These are phyloP conservation scores for Tachycineta bicolor DNA, from an alignment of 2,113 vertebrate species.

Conservation along the genomic window DNA sequence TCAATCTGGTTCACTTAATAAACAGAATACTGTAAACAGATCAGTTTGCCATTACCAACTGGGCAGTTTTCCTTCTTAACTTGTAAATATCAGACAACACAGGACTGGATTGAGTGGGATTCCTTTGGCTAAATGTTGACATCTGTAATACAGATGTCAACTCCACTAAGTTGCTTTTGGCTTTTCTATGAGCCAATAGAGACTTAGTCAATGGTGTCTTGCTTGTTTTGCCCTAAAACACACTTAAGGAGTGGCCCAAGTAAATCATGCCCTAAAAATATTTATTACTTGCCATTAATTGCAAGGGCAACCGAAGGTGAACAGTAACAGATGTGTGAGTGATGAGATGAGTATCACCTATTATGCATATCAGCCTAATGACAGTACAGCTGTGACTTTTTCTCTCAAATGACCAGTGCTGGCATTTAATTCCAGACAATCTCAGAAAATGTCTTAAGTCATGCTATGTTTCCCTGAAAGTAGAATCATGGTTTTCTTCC, in stretches of 20 bases:
- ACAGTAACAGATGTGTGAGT: neutral
- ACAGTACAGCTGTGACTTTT: neutral
- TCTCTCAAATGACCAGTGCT: neutral
- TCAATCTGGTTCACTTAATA: neutral
- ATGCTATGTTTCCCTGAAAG: neutral
- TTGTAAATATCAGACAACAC: neutral
- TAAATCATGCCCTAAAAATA: neutral
- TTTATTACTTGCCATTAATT: neutral
- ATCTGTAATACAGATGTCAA: slow-evolving; percentile 1
- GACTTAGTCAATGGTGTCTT: neutral
- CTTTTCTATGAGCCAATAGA: neutral
- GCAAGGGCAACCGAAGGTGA: neutral
- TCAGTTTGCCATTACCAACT: neutral
- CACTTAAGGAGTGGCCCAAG: neutral
- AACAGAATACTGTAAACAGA: neutral
- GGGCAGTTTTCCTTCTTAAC: neutral
- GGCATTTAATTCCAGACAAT: neutral
- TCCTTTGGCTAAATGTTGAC: neutral
- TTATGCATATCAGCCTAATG: neutral
- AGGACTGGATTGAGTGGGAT: neutral
- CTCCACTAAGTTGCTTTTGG: neutral
- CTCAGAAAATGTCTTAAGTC: neutral
- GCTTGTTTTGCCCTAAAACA: neutral
- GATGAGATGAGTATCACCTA: neutral
- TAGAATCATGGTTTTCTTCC: neutral